phyloP scores from a whole-genome alignment of 2,888 invertebrate species.

The Sphecodes monilicornis region DNA sequence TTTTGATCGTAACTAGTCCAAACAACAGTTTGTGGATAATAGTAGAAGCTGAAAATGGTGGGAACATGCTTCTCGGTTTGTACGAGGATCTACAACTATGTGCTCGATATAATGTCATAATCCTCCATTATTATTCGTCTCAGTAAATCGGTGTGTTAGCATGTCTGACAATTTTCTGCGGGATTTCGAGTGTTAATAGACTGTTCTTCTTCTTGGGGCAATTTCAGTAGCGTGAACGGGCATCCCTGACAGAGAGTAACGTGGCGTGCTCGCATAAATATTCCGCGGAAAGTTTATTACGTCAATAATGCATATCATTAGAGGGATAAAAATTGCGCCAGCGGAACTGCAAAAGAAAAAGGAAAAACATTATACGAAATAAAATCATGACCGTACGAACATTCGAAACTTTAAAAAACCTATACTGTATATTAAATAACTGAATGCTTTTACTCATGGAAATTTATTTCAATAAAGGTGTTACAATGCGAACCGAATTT shows the following conservation, averaged over 20 bases:
- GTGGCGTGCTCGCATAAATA: slow-evolving; percentile 64
- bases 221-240: slow-evolving; percentile 58
- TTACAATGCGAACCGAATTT: background rate
- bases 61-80: slow-evolving; percentile 17
- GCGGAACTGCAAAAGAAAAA: slow-evolving; percentile 21
- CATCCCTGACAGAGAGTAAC: slow-evolving; percentile 66
- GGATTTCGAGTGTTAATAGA: slow-evolving; percentile 59
- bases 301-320: slow-evolving; percentile 62
- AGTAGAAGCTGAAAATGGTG: background rate
- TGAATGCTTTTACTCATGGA: background rate
- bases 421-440: background rate
- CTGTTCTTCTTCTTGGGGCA: slow-evolving; percentile 45
- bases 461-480: background rate
- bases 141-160: slow-evolving; percentile 37
- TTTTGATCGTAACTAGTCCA: background rate
- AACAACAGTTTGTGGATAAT: background rate
- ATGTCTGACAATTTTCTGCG: slow-evolving; percentile 48
- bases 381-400: slow-evolving; percentile 19
- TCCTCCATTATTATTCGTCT: slow-evolving; percentile 53
- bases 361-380: background rate
- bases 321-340: slow-evolving; percentile 18
- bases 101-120: slow-evolving; percentile 46
- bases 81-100: background rate
- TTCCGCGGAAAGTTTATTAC: slow-evolving; percentile 60
- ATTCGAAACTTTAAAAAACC: background rate